Percentiles rank a stretch among this genome's conserved stretches.
phyloP scores from a whole-genome alignment of 2,113 vertebrate species.

The Phylloscopus trochilus region DNA sequence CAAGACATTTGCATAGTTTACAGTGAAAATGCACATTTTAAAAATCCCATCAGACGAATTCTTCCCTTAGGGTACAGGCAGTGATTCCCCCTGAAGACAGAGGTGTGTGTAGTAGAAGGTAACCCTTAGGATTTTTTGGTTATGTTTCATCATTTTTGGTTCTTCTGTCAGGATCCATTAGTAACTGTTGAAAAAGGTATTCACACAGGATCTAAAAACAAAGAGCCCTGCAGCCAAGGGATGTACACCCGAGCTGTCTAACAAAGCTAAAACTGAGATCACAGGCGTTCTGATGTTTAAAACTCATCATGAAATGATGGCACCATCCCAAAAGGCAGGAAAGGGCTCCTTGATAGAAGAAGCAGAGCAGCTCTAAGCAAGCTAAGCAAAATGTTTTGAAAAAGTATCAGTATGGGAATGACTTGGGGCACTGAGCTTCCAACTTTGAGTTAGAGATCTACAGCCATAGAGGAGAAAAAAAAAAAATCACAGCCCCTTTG shows the following conservation, averaged over 20 bases:
- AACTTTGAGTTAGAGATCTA: slow-evolving; percentile 1
- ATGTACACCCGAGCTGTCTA: slow-evolving; percentile 1
- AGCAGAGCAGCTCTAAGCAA: slow-evolving; percentile 12
- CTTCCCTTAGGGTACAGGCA: slow-evolving; percentile 43
- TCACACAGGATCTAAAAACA: slow-evolving; percentile 47
- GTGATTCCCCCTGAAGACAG: slow-evolving; percentile 21
- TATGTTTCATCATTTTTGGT: slow-evolving; percentile 48
- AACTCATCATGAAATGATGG: slow-evolving; percentile 25
- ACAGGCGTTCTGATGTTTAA: slow-evolving; percentile 52
- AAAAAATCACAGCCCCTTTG: neutral
- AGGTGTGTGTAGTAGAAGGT: slow-evolving; percentile 5
- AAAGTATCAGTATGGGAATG: neutral
- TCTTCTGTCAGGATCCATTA: slow-evolving; percentile 59
- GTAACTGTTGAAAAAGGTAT: slow-evolving; percentile 10
- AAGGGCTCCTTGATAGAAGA: slow-evolving; percentile 32
- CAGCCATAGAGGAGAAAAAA: neutral
- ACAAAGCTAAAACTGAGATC: slow-evolving; percentile 50
- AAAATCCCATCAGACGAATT: slow-evolving; percentile 54
- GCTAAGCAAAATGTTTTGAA: neutral
- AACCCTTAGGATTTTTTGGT: slow-evolving; percentile 63
- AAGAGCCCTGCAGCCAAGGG: slow-evolving; percentile 37
- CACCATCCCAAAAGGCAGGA: slow-evolving; percentile 36
- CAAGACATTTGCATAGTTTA: slow-evolving; percentile 55
- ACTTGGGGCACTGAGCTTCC: neutral
- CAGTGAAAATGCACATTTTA: slow-evolving; percentile 43